These are phyloP conservation scores for Chloebia gouldiae DNA, from an alignment of 2,113 vertebrate species.

Conservation along the genomic window DNA sequence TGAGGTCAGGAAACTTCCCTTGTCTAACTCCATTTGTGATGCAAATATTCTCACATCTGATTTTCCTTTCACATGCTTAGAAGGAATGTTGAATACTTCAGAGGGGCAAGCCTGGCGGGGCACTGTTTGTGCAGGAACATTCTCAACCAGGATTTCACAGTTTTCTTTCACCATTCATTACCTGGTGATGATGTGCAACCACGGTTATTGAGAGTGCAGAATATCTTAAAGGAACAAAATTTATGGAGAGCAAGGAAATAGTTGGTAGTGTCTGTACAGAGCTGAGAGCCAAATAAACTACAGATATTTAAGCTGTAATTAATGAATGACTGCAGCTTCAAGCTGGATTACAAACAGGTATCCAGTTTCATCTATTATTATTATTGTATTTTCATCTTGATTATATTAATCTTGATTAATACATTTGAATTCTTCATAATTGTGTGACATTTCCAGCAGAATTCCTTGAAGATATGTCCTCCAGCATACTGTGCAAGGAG, in stretches of 20 bases:
- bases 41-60: not conserved
- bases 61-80: not conserved
- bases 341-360: not conserved
- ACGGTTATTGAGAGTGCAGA: not conserved
- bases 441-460: not conserved
- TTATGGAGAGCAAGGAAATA: not conserved
- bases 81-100: not conserved
- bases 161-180: not conserved
- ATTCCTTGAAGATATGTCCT: not conserved
- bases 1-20: not conserved
- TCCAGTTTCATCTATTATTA: not conserved
- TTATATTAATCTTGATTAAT: not conserved
- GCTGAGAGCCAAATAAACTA: not conserved
- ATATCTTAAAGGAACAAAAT: not conserved
- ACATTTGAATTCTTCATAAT: not conserved
- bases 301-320: not conserved
- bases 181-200: not conserved
- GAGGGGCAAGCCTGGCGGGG: not conserved
- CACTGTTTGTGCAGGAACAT: not conserved
- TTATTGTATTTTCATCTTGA: not conserved
- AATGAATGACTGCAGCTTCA: not conserved
- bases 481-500: not conserved
- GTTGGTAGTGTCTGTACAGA: not conserved
- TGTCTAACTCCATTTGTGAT: not conserved
- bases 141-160: not conserved